These are phyloP conservation scores for Stegodyphus dumicola DNA, from an alignment of 1,140 invertebrate species.

Conservation along the genomic window DNA sequence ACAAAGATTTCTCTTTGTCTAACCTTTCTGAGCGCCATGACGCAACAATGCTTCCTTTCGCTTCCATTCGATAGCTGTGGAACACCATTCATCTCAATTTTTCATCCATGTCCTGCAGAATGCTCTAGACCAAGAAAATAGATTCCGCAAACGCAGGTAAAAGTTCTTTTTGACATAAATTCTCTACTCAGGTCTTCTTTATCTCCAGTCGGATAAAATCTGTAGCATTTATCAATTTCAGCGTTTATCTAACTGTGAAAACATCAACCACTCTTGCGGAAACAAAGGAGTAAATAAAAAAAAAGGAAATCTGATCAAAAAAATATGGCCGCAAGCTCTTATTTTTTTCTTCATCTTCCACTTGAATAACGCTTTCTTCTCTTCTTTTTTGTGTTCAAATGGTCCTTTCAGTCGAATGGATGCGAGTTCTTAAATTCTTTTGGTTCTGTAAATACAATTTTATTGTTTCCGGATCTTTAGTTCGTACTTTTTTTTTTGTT, in stretches of 20 bases:
- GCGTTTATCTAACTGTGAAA: conserved; percentile 53
- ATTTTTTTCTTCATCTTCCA: not conserved
- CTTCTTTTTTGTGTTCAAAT: conserved; percentile 21
- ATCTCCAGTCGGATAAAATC: conserved; percentile 53
- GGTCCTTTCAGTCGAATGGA: conserved; percentile 30
- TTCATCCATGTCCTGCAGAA: conserved; percentile 23
- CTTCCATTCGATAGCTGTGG: conserved; percentile 1
- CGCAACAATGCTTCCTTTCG: not conserved
- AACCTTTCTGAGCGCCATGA: no score
- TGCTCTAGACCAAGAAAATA: conserved; percentile 3
- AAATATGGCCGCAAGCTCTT: conserved; percentile 46
- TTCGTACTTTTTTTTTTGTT: conserved; percentile 39
- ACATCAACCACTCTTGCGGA: conserved; percentile 45
- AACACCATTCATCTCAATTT: conserved; percentile 43
- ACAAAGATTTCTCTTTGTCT: no score
- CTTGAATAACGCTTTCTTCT: no score
- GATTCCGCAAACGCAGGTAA: conserved; percentile 49
- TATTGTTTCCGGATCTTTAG: conserved; percentile 27
- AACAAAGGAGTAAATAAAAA: conserved; percentile 56
- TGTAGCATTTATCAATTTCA: conserved; percentile 56
- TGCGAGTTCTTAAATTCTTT: conserved; percentile 54
- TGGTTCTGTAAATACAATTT: conserved; percentile 48
- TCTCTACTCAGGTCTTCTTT: conserved; percentile 40
- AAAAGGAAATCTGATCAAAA: conserved; percentile 16
- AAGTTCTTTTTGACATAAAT: conserved; percentile 33